These are phyloP conservation scores for Drosophila pandora DNA, from an alignment of 1,140 invertebrate species.

Conservation along the genomic window DNA sequence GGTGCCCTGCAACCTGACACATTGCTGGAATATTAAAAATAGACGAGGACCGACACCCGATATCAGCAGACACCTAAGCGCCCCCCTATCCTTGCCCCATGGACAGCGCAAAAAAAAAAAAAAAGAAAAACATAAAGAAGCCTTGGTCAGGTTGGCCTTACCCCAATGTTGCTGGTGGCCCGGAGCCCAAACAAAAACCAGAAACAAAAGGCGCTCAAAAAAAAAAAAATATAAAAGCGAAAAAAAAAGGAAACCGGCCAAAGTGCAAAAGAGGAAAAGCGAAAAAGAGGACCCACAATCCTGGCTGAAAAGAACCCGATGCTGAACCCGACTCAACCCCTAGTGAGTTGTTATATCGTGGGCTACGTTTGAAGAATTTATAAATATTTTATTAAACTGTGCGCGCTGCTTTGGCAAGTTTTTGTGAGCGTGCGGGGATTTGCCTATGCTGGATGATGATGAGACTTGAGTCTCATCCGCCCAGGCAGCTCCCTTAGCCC, in stretches of 20 bases:
- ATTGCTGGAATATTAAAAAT: constrained; percentile 60
- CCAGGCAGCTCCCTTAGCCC: background rate
- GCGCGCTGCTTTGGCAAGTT: constrained; percentile 56
- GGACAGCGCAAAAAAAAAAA: background rate
- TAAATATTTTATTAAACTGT: constrained; percentile 70
- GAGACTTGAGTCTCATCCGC: constrained; percentile 28
- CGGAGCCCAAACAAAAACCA: constrained; percentile 14
- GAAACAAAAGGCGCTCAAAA: constrained; percentile 12
- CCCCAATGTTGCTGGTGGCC: background rate
- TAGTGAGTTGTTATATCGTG: constrained; percentile 60
- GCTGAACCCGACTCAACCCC: constrained; percentile 39
- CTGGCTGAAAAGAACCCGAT: constrained; percentile 1
- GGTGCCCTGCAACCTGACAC: constrained; percentile 36
- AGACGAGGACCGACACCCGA: constrained; percentile 52
- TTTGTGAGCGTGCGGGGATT: constrained; percentile 63
- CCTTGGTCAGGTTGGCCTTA: constrained; percentile 33
- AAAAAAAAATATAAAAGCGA: background rate
- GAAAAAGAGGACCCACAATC: constrained; percentile 9
- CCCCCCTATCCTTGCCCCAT: background rate
- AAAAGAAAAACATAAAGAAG: constrained; percentile 31
- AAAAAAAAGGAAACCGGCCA: constrained; percentile 1
- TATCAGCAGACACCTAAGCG: constrained; percentile 44
- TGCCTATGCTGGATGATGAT: constrained; percentile 63
- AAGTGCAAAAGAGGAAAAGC: background rate
- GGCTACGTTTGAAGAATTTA: constrained; percentile 66